Base-by-base conservation (phyloP, 1,140 invertebrate genomes). In the Branchinecta lynchi region DNA sequence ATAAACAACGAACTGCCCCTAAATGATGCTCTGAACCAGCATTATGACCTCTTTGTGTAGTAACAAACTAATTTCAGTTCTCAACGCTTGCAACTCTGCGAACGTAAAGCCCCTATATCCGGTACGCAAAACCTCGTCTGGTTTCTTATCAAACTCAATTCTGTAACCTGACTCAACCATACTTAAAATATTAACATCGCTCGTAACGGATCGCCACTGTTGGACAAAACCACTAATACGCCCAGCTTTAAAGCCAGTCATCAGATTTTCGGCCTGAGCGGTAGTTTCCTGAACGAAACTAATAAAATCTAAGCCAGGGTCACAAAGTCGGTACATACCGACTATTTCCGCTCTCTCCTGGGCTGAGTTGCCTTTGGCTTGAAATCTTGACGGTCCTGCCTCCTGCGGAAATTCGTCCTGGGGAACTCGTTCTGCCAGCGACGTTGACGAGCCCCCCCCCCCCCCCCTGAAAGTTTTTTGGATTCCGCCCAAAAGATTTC, bases 131-230 rank as follows among this genome's bases (percentile, higher is more conserved):
- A n/a, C 46, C n/a, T 51, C n/a, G n/a, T 9, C n/a, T 51, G 9
- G 46, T n/a, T n/a, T n/a, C n/a, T n/a, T n/a, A n/a, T n/a, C n/a
- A n/a, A n/a, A n/a, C n/a, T n/a, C n/a, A n/a, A 51, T 51, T n/a
- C n/a, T n/a, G n/a, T 51, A 51, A n/a, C 46, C 46, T 51, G n/a
- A 51, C 9, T 9, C 9, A 9, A 51, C 46, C 9, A n/a, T 9
- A 51, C n/a, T 51, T n/a, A 51, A 51, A 51, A 51, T 51, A 51
- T 51, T 51, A 9, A 51, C 9, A 51, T 51, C 46, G n/a, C 46
- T 51, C 9, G 46, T n/a, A 9, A 51, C n/a, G 46, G n/a, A 51
- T 51, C n/a, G 46, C 46, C 46, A 51, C n/a, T 51, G 9, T 9
- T 9, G n/a, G 46, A 51, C 46, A n/a, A 51, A 51, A 9, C n/a